These are phyloP conservation scores for Brachyhypopomus occidentalis DNA, from an alignment of 2,113 vertebrate species.

Conservation along the genomic window DNA sequence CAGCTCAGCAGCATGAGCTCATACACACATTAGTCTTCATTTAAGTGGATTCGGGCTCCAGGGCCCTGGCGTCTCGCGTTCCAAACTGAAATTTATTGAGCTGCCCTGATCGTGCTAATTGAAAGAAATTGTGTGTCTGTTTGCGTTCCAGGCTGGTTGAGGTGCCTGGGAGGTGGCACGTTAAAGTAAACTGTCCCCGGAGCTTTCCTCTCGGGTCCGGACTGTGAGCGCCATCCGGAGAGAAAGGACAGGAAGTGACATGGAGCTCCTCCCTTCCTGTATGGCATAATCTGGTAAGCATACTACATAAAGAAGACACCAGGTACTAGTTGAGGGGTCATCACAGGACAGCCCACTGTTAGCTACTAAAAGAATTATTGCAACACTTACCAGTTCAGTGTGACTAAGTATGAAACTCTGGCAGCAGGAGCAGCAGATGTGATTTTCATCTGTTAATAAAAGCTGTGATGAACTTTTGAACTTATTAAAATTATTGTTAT, in stretches of 20 bases:
- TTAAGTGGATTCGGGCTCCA: constrained; percentile 73
- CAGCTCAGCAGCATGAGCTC: constrained; percentile 72
- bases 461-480: constrained; percentile 7
- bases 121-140: constrained; percentile 84
- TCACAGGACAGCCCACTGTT: not conserved
- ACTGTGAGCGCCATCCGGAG: constrained; percentile 29
- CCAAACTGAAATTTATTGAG: constrained; percentile 81
- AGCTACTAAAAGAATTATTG: not conserved
- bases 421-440: not conserved
- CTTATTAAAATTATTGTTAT: not conserved
- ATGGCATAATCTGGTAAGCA: too few relatives aligned
- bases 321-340: not conserved
- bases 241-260: constrained; percentile 14
- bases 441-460: not conserved
- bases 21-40: constrained; percentile 80
- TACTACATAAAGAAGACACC: not conserved
- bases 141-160: constrained; percentile 67
- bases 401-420: not conserved
- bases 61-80: constrained; percentile 70
- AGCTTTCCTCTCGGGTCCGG: not conserved
- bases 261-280: not conserved
- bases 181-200: constrained; percentile 7
- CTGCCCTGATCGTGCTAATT: constrained; percentile 74
- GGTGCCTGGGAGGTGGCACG: constrained; percentile 48
- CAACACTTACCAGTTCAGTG: not conserved